Base-by-base conservation (phyloP, 2,888 invertebrate species). In the Pristionchus fissidentatus region DNA sequence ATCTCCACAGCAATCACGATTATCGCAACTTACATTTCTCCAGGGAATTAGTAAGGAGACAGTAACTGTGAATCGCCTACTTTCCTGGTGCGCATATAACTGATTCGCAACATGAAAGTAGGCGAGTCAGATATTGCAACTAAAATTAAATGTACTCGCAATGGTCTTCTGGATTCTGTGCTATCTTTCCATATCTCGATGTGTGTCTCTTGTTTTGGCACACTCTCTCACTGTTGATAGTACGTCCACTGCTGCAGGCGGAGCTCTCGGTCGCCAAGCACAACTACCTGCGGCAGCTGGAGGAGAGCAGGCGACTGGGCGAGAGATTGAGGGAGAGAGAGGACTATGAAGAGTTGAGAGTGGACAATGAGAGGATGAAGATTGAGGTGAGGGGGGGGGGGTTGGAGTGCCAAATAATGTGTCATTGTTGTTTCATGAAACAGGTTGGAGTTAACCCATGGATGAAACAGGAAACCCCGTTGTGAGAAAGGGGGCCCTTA, bases 331-430 rank as follows among this genome's bases (percentile, higher is more conserved):
- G 49, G 5, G 82, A 82, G n/a, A 66, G 52, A 46, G 52, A 49
- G 4, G 82, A 82, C 13, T 82, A 82, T 38, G 82, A 82, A n/a
- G 70, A 52, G 15, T 13, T 87, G 1, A 84, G 82, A 57, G 83
- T 83, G 43, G 87, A 87, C 43, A 87, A 86, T 29, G 84, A 87
- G 32, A 78, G 83, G 15, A 38, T 87, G 57, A 78, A 77, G 62
- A 75, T 81, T 26, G 85, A 87, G 79, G 85, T 86, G 15, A 43
- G 55, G n/a, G n/a, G n/a, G n/a, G n/a, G n/a, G n/a, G n/a, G n/a
- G n/a, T n/a, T n/a, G n/a, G n/a, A n/a, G n/a, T 43, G 19, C n/a
- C 80, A 15, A 22, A 10, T n/a, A 41, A 46, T 41, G 15, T 29
- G 7, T 60, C 49, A 49, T 49, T 49, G 19, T 19, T 49, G 19